Conservation (phyloP, 2,888 invertebrate genomes). For the Tortrix viridana region DNA sequence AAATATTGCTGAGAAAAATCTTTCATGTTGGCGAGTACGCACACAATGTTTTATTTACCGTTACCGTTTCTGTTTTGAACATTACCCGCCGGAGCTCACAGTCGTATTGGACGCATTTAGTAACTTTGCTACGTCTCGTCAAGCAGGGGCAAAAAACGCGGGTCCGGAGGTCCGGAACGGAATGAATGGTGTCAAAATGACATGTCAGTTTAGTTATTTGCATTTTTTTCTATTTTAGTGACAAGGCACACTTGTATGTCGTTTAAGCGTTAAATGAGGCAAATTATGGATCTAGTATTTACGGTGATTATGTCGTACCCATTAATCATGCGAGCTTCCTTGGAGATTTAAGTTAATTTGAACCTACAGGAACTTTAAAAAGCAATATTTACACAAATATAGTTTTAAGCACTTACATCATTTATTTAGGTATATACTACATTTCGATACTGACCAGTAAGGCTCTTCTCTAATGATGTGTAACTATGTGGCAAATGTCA, state of each 20-base stretch:
- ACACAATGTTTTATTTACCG: slow-evolving; percentile 32
- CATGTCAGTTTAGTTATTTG: slow-evolving; percentile 75
- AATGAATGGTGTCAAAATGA: slow-evolving; percentile 82
- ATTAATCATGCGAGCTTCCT: no score
- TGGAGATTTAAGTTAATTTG: no score
- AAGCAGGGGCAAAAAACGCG: slow-evolving; percentile 48
- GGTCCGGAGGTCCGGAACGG: slow-evolving; percentile 63
- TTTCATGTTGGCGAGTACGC: slow-evolving; percentile 46
- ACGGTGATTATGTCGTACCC: background rate
- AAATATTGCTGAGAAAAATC: slow-evolving; percentile 68
- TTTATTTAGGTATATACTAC: no score
- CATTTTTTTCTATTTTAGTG: slow-evolving; percentile 55
- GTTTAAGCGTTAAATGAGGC: slow-evolving; percentile 33
- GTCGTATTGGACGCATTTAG: background rate
- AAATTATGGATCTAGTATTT: slow-evolving; percentile 19
- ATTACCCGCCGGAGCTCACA: slow-evolving; percentile 38
- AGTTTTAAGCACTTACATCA: no score
- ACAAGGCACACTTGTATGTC: slow-evolving; percentile 18
- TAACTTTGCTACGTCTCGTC: slow-evolving; percentile 15
- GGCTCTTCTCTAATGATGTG: no score
- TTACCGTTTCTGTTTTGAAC: slow-evolving; percentile 41
- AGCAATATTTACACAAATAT: no score
- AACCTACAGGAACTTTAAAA: no score
- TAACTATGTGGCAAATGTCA: no score
- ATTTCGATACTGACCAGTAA: no score